phyloP scores from a whole-genome alignment of 2,113 vertebrate species.

The Daubentonia madagascariensis region DNA sequence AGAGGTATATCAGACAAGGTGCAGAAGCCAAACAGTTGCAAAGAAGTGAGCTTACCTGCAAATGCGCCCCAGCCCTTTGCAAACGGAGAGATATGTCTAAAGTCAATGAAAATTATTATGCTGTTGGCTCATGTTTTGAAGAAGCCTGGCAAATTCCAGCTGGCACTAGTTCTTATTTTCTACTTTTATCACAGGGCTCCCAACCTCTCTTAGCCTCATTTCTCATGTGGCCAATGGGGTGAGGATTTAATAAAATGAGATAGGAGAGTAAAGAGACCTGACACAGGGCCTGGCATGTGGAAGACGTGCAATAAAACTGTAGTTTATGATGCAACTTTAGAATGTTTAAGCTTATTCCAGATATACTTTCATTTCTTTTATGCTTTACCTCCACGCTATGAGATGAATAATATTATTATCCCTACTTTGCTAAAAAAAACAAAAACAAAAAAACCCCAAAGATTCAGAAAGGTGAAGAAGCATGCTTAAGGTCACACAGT shows the following conservation, averaged over 20 bases:
- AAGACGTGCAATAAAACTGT: background rate
- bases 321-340: background rate
- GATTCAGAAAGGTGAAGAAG: background rate
- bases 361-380: background rate
- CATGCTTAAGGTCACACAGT: background rate
- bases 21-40: background rate
- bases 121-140: background rate
- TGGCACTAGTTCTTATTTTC: background rate
- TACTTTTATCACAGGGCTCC: background rate
- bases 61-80: background rate
- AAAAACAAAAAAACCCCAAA: background rate
- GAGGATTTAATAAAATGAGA: background rate
- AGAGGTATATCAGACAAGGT: background rate
- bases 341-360: background rate
- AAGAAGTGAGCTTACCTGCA: background rate
- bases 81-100: background rate
- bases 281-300: background rate
- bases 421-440: background rate
- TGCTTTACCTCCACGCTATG: background rate
- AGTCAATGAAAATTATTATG: background rate
- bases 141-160: background rate
- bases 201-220: background rate
- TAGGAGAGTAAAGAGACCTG: background rate
- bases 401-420: background rate
- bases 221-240: background rate